Percentiles rank a stretch among this genome's conserved stretches.
Evolutionary conservation across 2,888 invertebrate genomes (phyloP).

Genomic region (Idaea biselata): DNA sequence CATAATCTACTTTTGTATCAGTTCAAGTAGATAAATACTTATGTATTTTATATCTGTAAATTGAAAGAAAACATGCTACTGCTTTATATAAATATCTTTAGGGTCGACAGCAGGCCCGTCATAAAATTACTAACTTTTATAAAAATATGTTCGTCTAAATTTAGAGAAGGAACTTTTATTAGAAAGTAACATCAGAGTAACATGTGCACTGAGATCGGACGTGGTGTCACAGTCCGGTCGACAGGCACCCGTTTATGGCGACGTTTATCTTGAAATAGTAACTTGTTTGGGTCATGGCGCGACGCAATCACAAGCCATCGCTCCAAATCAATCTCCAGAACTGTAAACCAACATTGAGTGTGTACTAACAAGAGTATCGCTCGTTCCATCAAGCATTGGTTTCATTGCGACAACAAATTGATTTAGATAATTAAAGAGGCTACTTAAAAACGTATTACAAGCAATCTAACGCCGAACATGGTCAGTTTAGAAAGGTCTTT

Average conservation of each 20-base stretch:
- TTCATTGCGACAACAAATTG: constrained; percentile 28
- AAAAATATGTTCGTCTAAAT: neutral
- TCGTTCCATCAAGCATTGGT: constrained; percentile 22
- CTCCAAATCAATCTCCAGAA: constrained; percentile 63
- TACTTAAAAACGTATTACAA: constrained; percentile 35
- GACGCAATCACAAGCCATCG: constrained; percentile 70
- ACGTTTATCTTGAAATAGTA: constrained; percentile 78
- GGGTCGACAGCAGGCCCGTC: neutral
- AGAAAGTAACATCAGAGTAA: constrained; percentile 52
- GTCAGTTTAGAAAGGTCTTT: constrained; percentile 40
- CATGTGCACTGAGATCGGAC: constrained; percentile 32
- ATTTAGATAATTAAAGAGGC: constrained; percentile 33
- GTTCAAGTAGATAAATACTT: neutral
- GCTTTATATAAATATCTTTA: neutral
- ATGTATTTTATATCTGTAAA: no score
- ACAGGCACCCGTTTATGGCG: constrained; percentile 69
- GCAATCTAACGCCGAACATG: constrained; percentile 33
- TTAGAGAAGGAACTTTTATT: constrained; percentile 32
- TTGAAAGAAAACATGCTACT: neutral
- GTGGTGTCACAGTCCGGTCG: constrained; percentile 47
- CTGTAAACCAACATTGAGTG: constrained; percentile 38
- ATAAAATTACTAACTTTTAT: neutral
- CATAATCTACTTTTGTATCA: constrained; percentile 7
- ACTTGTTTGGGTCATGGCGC: constrained; percentile 72
- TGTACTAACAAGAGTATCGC: constrained; percentile 6